Base-by-base conservation (phyloP, 2,113 vertebrate species). In the Syngnathus scovelli region DNA sequence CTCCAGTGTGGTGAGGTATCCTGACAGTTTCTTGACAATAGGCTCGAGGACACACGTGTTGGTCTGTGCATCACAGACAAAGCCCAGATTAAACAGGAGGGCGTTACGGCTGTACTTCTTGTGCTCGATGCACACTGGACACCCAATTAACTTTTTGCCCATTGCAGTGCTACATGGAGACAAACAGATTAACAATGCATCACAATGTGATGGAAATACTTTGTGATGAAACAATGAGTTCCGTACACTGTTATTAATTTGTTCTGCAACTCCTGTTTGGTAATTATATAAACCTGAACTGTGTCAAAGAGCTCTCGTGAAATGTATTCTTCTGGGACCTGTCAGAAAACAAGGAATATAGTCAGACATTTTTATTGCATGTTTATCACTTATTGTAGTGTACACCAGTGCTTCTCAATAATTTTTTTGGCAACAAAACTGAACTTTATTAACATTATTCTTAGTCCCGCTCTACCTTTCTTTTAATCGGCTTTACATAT, bases 261-360 rank as follows among this genome's bases (percentile, higher is more conserved):
- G 91, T 98, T 99, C 84, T 99, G 97, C 51, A 99, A 91, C 76
- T 99, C 97, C 13, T 95, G 96, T 81, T 99, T 99, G 56, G 97
- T 99, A 83, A 99, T 99, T 23, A 99, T 95, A 19, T 98, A 99
- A 65, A 99, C 97, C 68, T 99, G 97, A 66, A 99, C 94, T 0
- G 95, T 98, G 83, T 99, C 97, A 77, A 99, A 99, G n/a, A 99
- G 91, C 83, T 99, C 97, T 54, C 96, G 88, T 1, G 96, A 99
- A 77, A 99, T 98, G 87, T 98, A 99, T 37, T 99, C 97, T 81
- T 99, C 97, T 1, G 97, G 97, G 2, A 99, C 96, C 97, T 99
- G 86, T 39, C 43, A 43, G 16, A 37, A 85, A 55, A 74, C 46
- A 13, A 77, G 23, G 7, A 19, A 19, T 21, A 65, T 18, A 38